Evolutionary conservation across 2,113 vertebrate species (phyloP).

Genomic region (Eurypyga helias): DNA sequence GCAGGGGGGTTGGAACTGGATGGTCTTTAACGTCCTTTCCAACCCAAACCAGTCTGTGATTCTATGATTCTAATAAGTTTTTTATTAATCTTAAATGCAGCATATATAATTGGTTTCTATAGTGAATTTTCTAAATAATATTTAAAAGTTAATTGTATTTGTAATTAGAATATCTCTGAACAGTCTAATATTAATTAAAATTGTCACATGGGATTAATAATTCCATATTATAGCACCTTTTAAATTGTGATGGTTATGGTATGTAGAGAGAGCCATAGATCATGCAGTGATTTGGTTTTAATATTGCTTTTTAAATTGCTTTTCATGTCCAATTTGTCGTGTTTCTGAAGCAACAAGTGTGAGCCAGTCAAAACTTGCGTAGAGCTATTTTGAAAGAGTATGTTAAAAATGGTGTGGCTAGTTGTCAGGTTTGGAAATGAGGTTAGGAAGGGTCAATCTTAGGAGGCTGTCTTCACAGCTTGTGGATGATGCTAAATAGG

Average conservation of each 20-base stretch:
- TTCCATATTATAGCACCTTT: background rate
- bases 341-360: background rate
- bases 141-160: background rate
- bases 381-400: background rate
- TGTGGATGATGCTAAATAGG: background rate
- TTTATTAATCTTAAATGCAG: background rate
- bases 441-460: background rate
- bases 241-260: background rate
- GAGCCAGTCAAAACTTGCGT: background rate
- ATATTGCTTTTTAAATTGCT: background rate
- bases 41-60: too few species aligned
- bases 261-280: background rate
- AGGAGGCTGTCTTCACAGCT: background rate
- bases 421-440: background rate
- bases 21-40: too few species aligned
- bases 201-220: background rate
- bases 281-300: background rate
- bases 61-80: background rate
- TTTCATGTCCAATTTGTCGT: background rate
- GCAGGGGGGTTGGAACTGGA: too few species aligned
- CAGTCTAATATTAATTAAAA: background rate
- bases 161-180: background rate
- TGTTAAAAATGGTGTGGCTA: background rate
- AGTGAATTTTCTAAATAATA: background rate
- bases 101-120: background rate